phyloP scores from a whole-genome alignment of 2,113 vertebrate genomes.

The Ammospiza caudacuta region DNA sequence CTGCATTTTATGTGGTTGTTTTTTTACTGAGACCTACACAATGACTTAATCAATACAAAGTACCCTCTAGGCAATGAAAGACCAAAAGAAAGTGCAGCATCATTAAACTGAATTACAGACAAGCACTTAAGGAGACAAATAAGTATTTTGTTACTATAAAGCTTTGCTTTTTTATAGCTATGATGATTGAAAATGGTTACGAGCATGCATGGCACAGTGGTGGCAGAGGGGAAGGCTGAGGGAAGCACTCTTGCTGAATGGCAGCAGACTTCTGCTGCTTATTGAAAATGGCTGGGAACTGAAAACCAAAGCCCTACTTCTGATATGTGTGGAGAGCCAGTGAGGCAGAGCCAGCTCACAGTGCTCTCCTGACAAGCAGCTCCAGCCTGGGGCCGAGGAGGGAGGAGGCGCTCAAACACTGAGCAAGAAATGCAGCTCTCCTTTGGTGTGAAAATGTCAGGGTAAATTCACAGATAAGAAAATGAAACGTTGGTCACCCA shows the following conservation, averaged over 20 bases:
- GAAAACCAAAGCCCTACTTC: neutral
- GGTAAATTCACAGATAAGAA: neutral
- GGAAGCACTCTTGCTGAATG: neutral
- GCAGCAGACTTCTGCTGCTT: neutral
- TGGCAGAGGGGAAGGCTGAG: neutral
- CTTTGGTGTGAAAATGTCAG: neutral
- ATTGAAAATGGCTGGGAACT: neutral
- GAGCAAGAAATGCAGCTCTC: neutral
- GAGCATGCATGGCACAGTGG: neutral
- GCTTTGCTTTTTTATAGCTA: conserved; percentile 63
- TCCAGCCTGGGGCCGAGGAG: neutral
- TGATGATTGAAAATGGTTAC: conserved; percentile 71
- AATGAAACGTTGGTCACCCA: neutral
- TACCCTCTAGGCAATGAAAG: conserved; percentile 64
- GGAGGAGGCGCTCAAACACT: neutral
- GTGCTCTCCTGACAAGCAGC: neutral
- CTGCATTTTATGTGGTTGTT: conserved; percentile 70
- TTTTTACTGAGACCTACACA: conserved; percentile 71
- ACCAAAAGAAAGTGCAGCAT: conserved; percentile 71
- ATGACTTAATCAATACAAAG: conserved; percentile 79
- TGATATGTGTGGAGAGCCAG: neutral
- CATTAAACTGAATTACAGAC: conserved; percentile 81
- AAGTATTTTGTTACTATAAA: conserved; percentile 76
- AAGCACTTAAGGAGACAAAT: conserved; percentile 77
- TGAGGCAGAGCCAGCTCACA: neutral